Evolutionary conservation across 2,113 vertebrate genomes (phyloP).

Genomic region (Stigmatopora argus): DNA sequence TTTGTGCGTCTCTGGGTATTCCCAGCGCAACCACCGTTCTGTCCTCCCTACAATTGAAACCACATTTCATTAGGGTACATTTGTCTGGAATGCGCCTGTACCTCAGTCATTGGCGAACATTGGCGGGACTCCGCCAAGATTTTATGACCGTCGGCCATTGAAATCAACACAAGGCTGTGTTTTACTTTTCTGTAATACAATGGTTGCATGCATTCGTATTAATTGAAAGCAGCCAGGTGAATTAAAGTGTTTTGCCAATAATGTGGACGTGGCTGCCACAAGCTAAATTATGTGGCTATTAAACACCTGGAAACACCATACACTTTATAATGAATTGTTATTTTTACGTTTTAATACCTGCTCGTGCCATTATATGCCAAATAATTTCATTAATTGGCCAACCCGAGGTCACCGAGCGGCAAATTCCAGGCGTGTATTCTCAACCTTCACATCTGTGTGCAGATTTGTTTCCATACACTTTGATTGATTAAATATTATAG

Average conservation of each 20-base stretch:
- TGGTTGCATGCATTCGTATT: not conserved
- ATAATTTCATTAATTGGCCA: not conserved
- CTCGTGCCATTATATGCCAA: not conserved
- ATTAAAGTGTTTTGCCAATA: not conserved
- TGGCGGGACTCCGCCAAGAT: conserved; percentile 13
- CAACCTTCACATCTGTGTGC: not conserved
- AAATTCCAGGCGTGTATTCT: not conserved
- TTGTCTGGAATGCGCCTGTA: conserved; percentile 12
- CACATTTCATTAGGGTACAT: conserved; percentile 24
- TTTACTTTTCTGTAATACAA: conserved; percentile 3
- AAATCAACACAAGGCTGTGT: not conserved
- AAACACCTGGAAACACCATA: not conserved
- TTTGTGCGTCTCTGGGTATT: conserved; percentile 19
- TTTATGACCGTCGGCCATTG: conserved; percentile 7
- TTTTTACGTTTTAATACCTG: not conserved
- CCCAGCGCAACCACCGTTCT: conserved; percentile 42
- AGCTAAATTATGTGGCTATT: conserved; percentile 1
- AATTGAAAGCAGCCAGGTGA: conserved; percentile 14
- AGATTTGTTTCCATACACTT: conserved; percentile 8
- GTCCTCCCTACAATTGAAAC: conserved; percentile 32
- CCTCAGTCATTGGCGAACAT: conserved; percentile 19
- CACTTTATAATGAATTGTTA: not conserved
- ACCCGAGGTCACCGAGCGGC: not conserved
- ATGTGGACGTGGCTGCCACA: not conserved
- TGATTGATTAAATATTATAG: not conserved